Base-by-base conservation (phyloP, 2,888 invertebrate species). In the Monopis laevigella region DNA sequence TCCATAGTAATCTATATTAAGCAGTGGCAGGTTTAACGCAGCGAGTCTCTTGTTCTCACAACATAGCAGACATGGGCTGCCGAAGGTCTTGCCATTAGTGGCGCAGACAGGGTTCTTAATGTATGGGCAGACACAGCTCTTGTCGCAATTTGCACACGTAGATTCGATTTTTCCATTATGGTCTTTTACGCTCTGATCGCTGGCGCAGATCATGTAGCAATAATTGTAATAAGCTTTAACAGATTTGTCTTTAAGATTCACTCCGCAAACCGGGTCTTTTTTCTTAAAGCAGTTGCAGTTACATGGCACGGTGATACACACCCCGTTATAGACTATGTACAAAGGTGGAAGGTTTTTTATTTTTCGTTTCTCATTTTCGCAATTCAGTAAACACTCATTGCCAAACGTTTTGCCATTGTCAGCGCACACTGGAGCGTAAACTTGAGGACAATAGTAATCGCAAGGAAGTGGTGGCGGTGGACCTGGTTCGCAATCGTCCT, bases 1-100 rank as follows among this genome's bases (percentile, higher is more conserved):
- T 35, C 35, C 17, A 34, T 41, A 12, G 32, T 40, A n/a, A n/a
- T n/a, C n/a, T n/a, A n/a, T n/a, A n/a, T n/a, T 8, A 21, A 21
- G 24, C 5, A 8, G 24, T 21, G 24, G 24, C 24, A 21, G 24
- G 24, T 21, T 21, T 21, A 7, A 5, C 8, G 5, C 24, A 21
- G 5, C 24, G 8, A 7, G 5, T 21, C 24, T 5, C 24, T 5
- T 8, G 8, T 21, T 21, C 24, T 21, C 24, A 11, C 29, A 29
- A 5, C n/a, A 5, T 5, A 29, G 12, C 5, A 11, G 29, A 29
- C 29, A 29, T 6, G 5, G 8, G 29, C n/a, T 29, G 5, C 29
- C 12, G 29, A 8, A 29, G 4, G 29, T 29, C 12, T 8, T 11
- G 12, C 29, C 29, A 29, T 29, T 29, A 11, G 4, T 29, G 29